A percentile compares a stretch with the other conserved stretches of the same genome.
Evolutionary conservation across 2,113 vertebrate genomes (phyloP).

Genomic region (Argyrosomus japonicus): DNA sequence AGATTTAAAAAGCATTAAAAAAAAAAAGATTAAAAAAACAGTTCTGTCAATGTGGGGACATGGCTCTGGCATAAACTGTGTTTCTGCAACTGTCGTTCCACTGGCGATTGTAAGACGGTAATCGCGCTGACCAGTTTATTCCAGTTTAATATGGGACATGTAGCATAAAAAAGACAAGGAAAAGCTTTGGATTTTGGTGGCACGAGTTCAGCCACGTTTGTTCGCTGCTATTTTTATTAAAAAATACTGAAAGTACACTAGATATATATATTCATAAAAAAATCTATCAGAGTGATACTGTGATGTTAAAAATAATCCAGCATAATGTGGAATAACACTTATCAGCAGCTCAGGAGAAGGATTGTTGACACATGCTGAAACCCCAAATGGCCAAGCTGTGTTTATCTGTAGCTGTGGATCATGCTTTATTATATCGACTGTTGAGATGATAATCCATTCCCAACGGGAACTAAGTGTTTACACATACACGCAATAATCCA

Average conservation of each 20-base stretch:
- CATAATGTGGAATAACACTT: slow-evolving; percentile 16
- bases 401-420: slow-evolving; percentile 61
- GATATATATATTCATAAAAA: not conserved
- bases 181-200: not conserved
- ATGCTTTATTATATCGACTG: slow-evolving; percentile 42
- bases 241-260: not conserved
- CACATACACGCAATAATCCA: slow-evolving; percentile 39
- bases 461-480: slow-evolving; percentile 55
- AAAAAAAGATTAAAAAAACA: slow-evolving; percentile 31
- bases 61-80: slow-evolving; percentile 72
- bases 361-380: slow-evolving; percentile 36
- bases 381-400: slow-evolving; percentile 47
- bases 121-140: slow-evolving; percentile 71
- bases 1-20: slow-evolving; percentile 65
- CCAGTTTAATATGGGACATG: slow-evolving; percentile 82
- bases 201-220: slow-evolving; percentile 1
- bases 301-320: slow-evolving; percentile 10
- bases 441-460: slow-evolving; percentile 55
- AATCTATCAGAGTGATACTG: not conserved
- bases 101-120: slow-evolving; percentile 27
- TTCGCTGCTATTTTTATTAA: not conserved
- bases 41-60: slow-evolving; percentile 58
- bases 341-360: slow-evolving; percentile 39
- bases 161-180: slow-evolving; percentile 72
- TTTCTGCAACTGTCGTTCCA: slow-evolving; percentile 30